Evolutionary conservation across 2,113 vertebrate genomes (phyloP), one percentile per base, ranked within the genome.

Genomic region (Dicrurus megarhynchus): DNA sequence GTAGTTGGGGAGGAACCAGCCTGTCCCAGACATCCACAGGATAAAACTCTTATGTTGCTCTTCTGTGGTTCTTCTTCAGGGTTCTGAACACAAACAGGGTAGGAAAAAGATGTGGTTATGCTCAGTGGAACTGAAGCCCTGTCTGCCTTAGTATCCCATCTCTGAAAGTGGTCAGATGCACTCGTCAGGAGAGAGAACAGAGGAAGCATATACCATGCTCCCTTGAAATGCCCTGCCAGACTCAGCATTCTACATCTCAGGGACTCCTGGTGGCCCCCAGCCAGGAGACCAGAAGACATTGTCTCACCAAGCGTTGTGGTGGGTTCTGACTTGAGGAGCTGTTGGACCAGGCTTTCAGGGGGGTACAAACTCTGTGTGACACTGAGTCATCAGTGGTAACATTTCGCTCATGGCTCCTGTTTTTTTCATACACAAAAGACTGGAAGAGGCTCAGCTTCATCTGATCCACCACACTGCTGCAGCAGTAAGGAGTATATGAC

Each of bases 401-500:
- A 73, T 53, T 55, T 84, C 1, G 1, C 13, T n/a, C 22, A 21
- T 1, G 2, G 10, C 7, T 95, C 17, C 28, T 7, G 1, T 0
- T 6, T 21, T 59, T 47, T 79, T 35, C 5, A 1, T 32, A n/a
- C 12, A 35, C 53, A 79, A 39, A 78, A 55, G 32, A 22, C 57
- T 87, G 39, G 28, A 89, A 75, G 28, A 81, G n/a, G 22, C 13
- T 89, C 22, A 53, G 27, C 15, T 78, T 76, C 57, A 41, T 56
- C 33, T 64, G 69, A 59, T 44, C 53, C 15, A 6, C 44, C 13
- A n/a, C 32, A 47, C 32, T 82, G 24, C 59, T 7, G 3, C 27
- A 46, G 24, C 41, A 77, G 22, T 52, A 65, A 90, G 37, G 30
- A 73, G 18, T 37, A 16, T 52, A 16, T 85, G 61, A 85, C 49